phyloP scores from a whole-genome alignment of 2,888 invertebrate species.

The Dasysyrphus tricinctus region DNA sequence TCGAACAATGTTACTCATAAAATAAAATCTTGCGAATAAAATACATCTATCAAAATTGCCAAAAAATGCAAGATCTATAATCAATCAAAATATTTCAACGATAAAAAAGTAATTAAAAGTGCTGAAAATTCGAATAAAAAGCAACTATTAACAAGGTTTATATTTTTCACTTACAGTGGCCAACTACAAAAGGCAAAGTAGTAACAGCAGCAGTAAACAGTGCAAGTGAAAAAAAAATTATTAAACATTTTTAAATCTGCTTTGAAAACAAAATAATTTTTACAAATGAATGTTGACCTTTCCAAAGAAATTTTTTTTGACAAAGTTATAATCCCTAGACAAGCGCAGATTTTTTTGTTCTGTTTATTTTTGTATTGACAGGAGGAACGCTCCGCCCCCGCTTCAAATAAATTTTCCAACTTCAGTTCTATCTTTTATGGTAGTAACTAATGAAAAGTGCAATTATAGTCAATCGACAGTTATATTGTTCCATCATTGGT shows the following conservation, averaged over 20 bases:
- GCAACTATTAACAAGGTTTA: slow-evolving; percentile 4
- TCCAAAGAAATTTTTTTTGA: slow-evolving; percentile 4
- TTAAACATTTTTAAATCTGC: slow-evolving; percentile 44
- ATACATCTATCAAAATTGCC: slow-evolving; percentile 31
- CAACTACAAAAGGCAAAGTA: slow-evolving; percentile 44
- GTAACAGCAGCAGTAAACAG: slow-evolving; percentile 51
- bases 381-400: slow-evolving; percentile 38
- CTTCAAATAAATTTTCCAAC: slow-evolving; percentile 17
- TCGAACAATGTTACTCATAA: slow-evolving; percentile 62
- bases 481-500: slow-evolving; percentile 35
- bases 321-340: slow-evolving; percentile 45
- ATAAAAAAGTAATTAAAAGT: slow-evolving; percentile 12
- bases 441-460: slow-evolving; percentile 15
- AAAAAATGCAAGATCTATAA: slow-evolving; percentile 5
- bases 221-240: slow-evolving; percentile 54
- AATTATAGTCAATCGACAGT: slow-evolving; percentile 49
- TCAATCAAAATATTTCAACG: slow-evolving; percentile 15
- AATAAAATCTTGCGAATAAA: slow-evolving; percentile 40
- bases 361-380: slow-evolving; percentile 15
- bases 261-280: neutral
- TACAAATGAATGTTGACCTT: slow-evolving; percentile 49
- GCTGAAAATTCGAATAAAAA: slow-evolving; percentile 13
- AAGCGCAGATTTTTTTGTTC: slow-evolving; percentile 22
- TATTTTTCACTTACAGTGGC: slow-evolving; percentile 26
- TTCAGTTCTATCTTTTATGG: neutral